Conservation (phyloP, 2,113 vertebrate species). For the Callipepla squamata region DNA sequence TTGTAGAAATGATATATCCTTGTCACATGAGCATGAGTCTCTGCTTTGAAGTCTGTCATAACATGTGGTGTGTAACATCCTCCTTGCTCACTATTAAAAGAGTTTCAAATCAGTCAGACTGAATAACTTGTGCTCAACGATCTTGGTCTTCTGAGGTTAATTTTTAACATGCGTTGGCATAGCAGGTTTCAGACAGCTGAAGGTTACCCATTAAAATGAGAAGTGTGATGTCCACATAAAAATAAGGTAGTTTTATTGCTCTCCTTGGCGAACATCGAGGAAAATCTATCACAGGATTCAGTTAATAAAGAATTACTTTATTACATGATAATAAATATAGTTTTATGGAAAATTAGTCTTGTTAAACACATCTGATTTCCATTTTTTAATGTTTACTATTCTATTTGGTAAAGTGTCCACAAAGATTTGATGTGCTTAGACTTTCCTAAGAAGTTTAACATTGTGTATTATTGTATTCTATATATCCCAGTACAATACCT, state of each 20-base stretch:
- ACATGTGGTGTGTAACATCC: constrained; percentile 52
- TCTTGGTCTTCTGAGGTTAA: constrained; percentile 6
- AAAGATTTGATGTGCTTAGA: neutral
- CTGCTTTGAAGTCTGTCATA: constrained; percentile 56
- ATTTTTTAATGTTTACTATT: neutral
- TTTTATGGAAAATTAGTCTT: neutral
- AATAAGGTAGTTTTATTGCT: neutral
- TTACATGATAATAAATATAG: neutral
- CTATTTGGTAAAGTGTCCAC: neutral
- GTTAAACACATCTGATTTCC: neutral
- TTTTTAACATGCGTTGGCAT: constrained; percentile 38
- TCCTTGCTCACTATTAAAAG: constrained; percentile 9
- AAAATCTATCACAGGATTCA: neutral
- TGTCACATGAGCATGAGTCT: constrained; percentile 22
- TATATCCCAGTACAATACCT: neutral
- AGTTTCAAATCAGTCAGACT: constrained; percentile 13
- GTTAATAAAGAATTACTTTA: neutral
- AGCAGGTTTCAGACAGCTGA: constrained; percentile 2
- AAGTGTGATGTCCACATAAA: neutral
- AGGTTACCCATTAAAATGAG: neutral
- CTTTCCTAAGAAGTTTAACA: neutral
- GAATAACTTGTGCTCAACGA: neutral
- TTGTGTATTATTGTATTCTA: neutral
- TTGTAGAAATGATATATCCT: constrained; percentile 45
- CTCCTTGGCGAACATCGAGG: neutral